These are phyloP conservation scores for Cephalopholis sonnerati DNA, from an alignment of 2,113 vertebrate genomes.

Conservation along the genomic window DNA sequence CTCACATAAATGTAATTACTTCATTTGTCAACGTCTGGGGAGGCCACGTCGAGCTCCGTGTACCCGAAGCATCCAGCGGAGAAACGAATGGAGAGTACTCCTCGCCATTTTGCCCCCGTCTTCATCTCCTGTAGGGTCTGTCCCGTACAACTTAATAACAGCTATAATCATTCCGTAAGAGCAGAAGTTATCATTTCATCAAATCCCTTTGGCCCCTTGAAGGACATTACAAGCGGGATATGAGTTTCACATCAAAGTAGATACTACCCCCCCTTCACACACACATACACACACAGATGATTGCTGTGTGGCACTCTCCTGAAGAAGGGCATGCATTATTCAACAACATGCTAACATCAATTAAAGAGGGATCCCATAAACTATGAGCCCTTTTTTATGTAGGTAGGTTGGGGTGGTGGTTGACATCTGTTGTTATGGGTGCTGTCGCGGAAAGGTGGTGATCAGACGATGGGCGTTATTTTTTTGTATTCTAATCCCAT, in stretches of 20 bases:
- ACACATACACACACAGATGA: conserved; percentile 4
- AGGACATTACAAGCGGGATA: conserved; percentile 51
- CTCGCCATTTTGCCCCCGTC: conserved; percentile 25
- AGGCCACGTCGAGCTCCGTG: conserved; percentile 33
- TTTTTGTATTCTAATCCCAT: conserved; percentile 70
- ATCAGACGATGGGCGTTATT: conserved; percentile 67
- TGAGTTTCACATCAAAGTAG: conserved; percentile 40
- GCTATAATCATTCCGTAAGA: conserved; percentile 53
- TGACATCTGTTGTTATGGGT: conserved; percentile 78
- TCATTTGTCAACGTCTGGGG: conserved; percentile 80
- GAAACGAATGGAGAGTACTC: conserved; percentile 33
- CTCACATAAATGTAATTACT: conserved; percentile 81
- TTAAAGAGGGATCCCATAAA: conserved; percentile 61
- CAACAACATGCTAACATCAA: conserved; percentile 63
- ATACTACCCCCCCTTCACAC: neutral
- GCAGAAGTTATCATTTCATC: conserved; percentile 63
- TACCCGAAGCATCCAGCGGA: conserved; percentile 31
- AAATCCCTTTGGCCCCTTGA: conserved; percentile 39
- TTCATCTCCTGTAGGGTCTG: conserved; percentile 37
- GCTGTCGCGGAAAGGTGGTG: conserved; percentile 50
- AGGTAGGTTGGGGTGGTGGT: conserved; percentile 31
- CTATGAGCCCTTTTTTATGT: conserved; percentile 33
- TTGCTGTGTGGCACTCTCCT: conserved; percentile 6
- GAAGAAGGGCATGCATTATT: conserved; percentile 69
- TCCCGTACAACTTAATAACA: conserved; percentile 56